Percentiles rank a stretch among this genome's conserved stretches.
These are phyloP conservation scores for Eulemur mongoz DNA, from an alignment of 2,797 vertebrate genomes.

Conservation along the genomic window DNA sequence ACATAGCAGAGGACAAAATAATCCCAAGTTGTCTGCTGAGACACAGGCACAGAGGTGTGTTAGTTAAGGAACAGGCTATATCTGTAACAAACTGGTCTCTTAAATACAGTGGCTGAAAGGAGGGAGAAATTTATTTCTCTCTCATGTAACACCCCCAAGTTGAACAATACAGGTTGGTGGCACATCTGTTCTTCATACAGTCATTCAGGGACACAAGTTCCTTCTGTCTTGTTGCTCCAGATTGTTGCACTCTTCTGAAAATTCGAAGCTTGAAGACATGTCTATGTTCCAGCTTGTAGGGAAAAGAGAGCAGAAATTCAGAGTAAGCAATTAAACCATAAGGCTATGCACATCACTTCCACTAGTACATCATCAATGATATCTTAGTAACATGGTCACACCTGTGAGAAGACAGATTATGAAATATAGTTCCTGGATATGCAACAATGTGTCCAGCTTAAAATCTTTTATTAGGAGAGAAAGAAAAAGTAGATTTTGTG, in stretches of 20 bases:
- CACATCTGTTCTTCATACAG: background rate
- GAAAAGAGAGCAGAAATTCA: background rate
- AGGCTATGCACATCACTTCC: background rate
- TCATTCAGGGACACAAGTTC: background rate
- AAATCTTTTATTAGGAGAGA: background rate
- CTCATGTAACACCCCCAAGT: background rate
- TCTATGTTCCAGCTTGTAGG: background rate
- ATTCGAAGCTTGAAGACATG: background rate
- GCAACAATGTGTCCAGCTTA: background rate
- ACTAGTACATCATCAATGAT: background rate
- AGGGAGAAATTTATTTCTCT: background rate
- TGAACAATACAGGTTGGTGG: background rate
- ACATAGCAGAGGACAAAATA: background rate
- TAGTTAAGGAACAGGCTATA: background rate
- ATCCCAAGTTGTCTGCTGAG: background rate
- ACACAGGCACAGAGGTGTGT: background rate
- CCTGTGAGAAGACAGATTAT: background rate
- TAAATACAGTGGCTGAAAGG: background rate
- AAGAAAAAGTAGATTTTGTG: background rate
- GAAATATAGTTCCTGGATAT: background rate
- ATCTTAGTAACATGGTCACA: background rate
- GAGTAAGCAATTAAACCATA: background rate
- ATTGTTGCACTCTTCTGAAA: background rate
- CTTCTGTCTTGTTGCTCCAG: background rate
- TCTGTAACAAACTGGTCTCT: background rate